These are phyloP conservation scores for Formica selysi DNA, from an alignment of 1,140 invertebrate species.

Conservation along the genomic window DNA sequence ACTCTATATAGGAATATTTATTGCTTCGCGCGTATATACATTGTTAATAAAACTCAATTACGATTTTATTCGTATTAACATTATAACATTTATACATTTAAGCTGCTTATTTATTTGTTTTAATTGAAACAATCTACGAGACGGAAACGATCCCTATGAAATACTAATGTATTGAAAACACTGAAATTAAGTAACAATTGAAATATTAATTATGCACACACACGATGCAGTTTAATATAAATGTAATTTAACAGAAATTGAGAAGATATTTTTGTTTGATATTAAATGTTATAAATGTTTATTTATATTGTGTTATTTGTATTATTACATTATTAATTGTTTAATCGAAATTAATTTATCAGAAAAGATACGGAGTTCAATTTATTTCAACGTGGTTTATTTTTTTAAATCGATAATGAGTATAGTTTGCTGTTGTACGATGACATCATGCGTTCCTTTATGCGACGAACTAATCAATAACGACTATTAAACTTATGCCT, in stretches of 20 bases:
- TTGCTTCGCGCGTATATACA: background rate
- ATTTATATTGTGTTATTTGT: background rate
- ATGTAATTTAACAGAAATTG: background rate
- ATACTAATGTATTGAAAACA: background rate
- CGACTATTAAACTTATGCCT: conserved; percentile 29
- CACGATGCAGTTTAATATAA: background rate
- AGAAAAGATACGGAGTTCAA: background rate
- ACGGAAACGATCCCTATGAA: background rate
- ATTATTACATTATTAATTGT: conserved; percentile 23
- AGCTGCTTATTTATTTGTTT: background rate
- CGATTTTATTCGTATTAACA: background rate
- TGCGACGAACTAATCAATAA: conserved; percentile 30
- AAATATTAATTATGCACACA: background rate
- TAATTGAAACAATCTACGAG: background rate
- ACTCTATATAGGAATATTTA: background rate
- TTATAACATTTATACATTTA: background rate
- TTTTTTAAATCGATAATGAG: conserved; percentile 31
- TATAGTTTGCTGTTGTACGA: conserved; percentile 11
- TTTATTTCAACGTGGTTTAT: conserved; percentile 5
- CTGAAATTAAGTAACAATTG: background rate
- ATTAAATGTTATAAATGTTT: background rate
- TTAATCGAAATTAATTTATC: conserved; percentile 11
- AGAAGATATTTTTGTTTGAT: background rate
- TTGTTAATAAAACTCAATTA: conserved; percentile 33
- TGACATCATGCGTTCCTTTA: conserved; percentile 26